Conservation (phyloP, 2,113 vertebrate species). For the Struthio camelus region DNA sequence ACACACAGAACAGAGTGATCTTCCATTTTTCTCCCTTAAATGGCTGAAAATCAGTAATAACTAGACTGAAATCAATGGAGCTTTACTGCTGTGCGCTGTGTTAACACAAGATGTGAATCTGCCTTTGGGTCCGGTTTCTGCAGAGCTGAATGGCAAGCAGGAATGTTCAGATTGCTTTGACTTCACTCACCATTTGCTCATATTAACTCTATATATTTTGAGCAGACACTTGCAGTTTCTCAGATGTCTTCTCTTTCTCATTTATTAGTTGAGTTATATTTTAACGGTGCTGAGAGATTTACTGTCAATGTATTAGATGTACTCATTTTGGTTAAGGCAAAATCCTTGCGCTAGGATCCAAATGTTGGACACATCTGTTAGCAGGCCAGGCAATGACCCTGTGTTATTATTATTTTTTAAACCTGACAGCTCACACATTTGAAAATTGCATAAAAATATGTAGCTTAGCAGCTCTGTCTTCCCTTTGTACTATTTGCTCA, state of each 20-base stretch:
- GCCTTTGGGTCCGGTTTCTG: not conserved
- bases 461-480: conserved; percentile 23
- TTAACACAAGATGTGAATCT: conserved; percentile 15
- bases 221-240: conserved; percentile 64
- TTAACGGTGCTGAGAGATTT: conserved; percentile 74
- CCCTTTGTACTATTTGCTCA: conserved; percentile 41
- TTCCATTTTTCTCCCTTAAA: not conserved
- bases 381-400: conserved; percentile 54
- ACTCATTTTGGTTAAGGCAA: conserved; percentile 66
- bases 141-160: not conserved
- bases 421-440: conserved; percentile 56
- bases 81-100: not conserved
- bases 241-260: conserved; percentile 67
- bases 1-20: not conserved
- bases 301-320: conserved; percentile 60
- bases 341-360: conserved; percentile 39
- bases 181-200: conserved; percentile 55
- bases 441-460: conserved; percentile 53
- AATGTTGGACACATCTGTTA: conserved; percentile 72
- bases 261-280: conserved; percentile 67
- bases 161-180: conserved; percentile 3
- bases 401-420: conserved; percentile 58
- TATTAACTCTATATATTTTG: conserved; percentile 64
- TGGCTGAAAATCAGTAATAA: conserved; percentile 34
- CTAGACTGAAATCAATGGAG: conserved; percentile 21